Conservation (phyloP, 2,797 vertebrate species). For the Menidia menidia region DNA sequence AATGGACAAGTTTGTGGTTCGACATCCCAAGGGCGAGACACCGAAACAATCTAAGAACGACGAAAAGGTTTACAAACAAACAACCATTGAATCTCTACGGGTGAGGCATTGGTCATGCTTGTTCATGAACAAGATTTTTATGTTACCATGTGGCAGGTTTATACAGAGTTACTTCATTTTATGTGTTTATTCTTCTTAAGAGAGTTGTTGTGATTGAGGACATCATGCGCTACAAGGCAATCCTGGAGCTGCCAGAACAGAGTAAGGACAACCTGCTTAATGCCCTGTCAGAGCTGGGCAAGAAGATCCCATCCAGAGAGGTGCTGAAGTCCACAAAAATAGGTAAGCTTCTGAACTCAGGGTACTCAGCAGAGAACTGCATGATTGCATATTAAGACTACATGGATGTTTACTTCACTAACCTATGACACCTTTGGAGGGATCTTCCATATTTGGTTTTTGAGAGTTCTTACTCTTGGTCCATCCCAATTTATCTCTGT, state of each 20-base stretch:
- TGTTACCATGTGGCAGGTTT: background rate
- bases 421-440: no score
- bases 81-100: constrained; percentile 90
- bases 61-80: constrained; percentile 85
- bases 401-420: no score
- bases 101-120: constrained; percentile 65
- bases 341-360: constrained; percentile 77
- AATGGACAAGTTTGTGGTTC: constrained; percentile 92
- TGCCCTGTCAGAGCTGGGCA: constrained; percentile 89
- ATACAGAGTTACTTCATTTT: background rate
- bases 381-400: no score
- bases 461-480: no score
- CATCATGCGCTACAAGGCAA: constrained; percentile 91
- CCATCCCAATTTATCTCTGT: no score
- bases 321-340: constrained; percentile 93
- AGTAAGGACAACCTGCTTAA: constrained; percentile 88
- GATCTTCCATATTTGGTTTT: no score
- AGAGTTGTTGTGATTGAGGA: constrained; percentile 98
- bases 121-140: fast-evolving
- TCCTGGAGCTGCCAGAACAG: constrained; percentile 90
- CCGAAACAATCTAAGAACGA: constrained; percentile 61
- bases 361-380: no score
- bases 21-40: constrained; percentile 71
- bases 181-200: constrained; percentile 71
- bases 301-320: constrained; percentile 95